A percentile compares a stretch with the other conserved stretches of the same genome.
Conservation (phyloP, 1,140 invertebrate genomes). For the Meteorus sp. region DNA sequence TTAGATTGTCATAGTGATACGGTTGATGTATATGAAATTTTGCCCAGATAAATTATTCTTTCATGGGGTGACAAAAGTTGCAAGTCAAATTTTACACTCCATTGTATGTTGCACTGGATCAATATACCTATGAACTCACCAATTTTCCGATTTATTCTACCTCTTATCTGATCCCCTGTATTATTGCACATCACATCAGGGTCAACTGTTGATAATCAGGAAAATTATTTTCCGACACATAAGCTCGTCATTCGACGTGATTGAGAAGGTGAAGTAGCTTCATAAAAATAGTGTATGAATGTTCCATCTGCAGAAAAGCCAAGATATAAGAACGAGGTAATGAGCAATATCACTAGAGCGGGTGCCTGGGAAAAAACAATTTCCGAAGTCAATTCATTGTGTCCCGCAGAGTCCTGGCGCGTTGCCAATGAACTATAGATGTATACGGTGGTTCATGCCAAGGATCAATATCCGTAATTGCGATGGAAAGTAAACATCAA, state of each 20-base stretch:
- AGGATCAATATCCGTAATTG: constrained; percentile 29
- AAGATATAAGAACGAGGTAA: not conserved
- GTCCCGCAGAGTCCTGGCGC: constrained; percentile 12
- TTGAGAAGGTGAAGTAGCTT: not conserved
- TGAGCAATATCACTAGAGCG: not conserved
- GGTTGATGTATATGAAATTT: no score
- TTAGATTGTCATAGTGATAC: no score
- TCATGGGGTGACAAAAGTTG: no score
- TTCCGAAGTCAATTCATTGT: constrained; percentile 25
- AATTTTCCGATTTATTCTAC: constrained; percentile 13
- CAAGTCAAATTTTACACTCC: no score
- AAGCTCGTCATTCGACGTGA: no score
- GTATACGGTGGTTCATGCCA: constrained; percentile 20
- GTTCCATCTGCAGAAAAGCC: not conserved
- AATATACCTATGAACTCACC: no score
- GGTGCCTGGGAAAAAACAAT: constrained; percentile 24
- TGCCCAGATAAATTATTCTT: not conserved
- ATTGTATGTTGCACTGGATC: no score
- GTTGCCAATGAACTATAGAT: constrained; percentile 5
- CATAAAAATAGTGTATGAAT: not conserved
- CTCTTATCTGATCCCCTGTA: constrained; percentile 6
- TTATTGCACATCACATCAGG: constrained; percentile 14
- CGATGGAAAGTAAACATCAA: constrained; percentile 27
- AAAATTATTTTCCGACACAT: constrained; percentile 13
- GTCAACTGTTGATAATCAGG: constrained; percentile 10